Evolutionary conservation across 2,888 invertebrate species (phyloP).

Genomic region (Sinotaia quadrata): DNA sequence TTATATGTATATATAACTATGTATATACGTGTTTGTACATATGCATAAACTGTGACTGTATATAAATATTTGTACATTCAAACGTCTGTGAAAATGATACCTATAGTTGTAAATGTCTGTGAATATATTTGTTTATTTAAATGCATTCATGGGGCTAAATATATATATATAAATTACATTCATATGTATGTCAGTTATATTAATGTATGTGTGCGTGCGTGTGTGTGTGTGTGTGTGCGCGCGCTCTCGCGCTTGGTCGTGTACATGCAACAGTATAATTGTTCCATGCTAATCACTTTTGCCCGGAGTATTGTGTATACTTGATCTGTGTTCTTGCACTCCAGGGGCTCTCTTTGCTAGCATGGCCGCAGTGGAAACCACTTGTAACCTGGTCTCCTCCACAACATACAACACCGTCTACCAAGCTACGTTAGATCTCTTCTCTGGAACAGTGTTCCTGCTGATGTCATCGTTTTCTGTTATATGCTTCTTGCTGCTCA

Average conservation of each 20-base stretch:
- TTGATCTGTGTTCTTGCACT: too few relatives aligned
- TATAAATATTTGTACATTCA: too few relatives aligned
- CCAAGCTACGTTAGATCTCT: constrained; percentile 23
- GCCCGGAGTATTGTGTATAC: too few relatives aligned
- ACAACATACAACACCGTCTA: constrained; percentile 28
- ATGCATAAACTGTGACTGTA: too few relatives aligned
- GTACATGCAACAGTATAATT: too few relatives aligned
- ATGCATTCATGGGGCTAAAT: background rate
- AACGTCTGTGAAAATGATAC: too few relatives aligned
- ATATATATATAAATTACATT: background rate
- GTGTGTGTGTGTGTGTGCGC: constrained; percentile 9
- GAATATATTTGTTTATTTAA: background rate
- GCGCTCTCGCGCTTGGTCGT: background rate
- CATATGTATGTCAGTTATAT: background rate
- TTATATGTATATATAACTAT: too few relatives aligned
- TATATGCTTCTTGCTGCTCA: background rate
- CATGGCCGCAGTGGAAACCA: constrained; percentile 23
- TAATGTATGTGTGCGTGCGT: background rate
- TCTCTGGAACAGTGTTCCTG: constrained; percentile 32
- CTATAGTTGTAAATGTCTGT: background rate
- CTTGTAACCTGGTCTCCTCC: constrained; percentile 24
- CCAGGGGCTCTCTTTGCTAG: constrained; percentile 36
- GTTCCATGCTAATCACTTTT: too few relatives aligned
- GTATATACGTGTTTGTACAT: too few relatives aligned
- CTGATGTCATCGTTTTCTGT: constrained; percentile 17